Conservation (phyloP, 1,140 invertebrate genomes). For the Leptinotarsa defecta region DNA sequence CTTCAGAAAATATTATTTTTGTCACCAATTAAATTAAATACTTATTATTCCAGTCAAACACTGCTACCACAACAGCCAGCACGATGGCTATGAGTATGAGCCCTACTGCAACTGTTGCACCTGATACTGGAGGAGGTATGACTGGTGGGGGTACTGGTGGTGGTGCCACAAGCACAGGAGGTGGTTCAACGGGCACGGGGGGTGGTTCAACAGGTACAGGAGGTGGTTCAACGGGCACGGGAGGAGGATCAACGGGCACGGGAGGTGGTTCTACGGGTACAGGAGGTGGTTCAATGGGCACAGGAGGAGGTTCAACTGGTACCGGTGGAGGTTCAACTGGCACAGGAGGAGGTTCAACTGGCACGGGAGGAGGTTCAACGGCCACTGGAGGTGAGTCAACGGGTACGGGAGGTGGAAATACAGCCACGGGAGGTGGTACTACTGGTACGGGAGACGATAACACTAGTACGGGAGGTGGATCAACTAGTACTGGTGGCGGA, state of each 20-base stretch:
- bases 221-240: background rate
- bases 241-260: constrained; percentile 3
- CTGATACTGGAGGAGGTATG: constrained; percentile 21
- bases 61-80: constrained; percentile 38
- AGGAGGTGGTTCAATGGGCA: background rate
- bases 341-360: background rate
- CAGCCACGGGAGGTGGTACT: constrained; percentile 8
- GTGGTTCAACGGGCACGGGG: constrained; percentile 4
- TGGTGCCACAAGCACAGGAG: constrained; percentile 15
- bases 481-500: constrained; percentile 14
- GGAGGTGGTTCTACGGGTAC: background rate
- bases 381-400: background rate
- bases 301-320: background rate
- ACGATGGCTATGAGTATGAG: constrained; percentile 46
- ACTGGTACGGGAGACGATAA: constrained; percentile 19
- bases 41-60: constrained; percentile 13
- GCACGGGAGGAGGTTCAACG: background rate
- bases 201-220: constrained; percentile 19
- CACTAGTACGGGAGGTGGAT: background rate
- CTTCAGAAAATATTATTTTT: too few relatives aligned
- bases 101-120: constrained; percentile 17
- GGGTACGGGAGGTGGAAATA: constrained; percentile 14
- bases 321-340: background rate
- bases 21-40: too few relatives aligned
- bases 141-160: constrained; percentile 22